Evolutionary conservation across 2,888 invertebrate genomes (phyloP), one percentile per base, ranked within the genome.

Genomic region (Phymatocera aterrima): DNA sequence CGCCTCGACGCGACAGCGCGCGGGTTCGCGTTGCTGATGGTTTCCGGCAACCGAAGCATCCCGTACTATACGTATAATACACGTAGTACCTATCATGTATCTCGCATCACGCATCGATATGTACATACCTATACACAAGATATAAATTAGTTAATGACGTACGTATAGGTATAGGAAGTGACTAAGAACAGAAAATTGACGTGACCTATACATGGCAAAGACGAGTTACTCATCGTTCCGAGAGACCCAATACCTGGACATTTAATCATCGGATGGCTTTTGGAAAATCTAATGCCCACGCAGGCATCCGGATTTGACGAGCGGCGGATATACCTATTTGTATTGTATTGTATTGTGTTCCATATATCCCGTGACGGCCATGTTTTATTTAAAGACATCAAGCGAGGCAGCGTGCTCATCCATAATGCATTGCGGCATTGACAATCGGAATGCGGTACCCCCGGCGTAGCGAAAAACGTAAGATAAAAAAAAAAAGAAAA

Each of bases 381-480:
- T 64, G 37, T 64, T 64, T 64, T 64, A 37, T 64, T 64, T 37
- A 6, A 37, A 64, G 61, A 64, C 37, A 18, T 64, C 37, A 64
- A 64, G 37, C 37, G 34, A 37, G 37, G 37, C 24, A 18, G 37
- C n/a, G 61, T 18, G 8, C 61, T 64, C n/a, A n/a, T n/a, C 61
- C 61, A 64, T 64, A 64, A 64, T 64, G 61, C 61, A 64, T n/a
- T 64, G 21, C n/a, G 61, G 37, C 37, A 37, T 64, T 37, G 61
- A 37, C 61, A n/a, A 37, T 37, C 37, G 61, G 61, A 64, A 64
- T 64, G 61, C 61, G 61, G 61, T 37, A 6, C 61, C 18, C 34
- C 37, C 37, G 8, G 18, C n/a, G 34, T 64, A 34, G 61, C n/a
- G n/a, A 18, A 64, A 34, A 64, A 34, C 2, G 18, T n/a, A 15